Evolutionary conservation across 1,140 invertebrate species (phyloP).

Genomic region (Drosophila ohnishii): DNA sequence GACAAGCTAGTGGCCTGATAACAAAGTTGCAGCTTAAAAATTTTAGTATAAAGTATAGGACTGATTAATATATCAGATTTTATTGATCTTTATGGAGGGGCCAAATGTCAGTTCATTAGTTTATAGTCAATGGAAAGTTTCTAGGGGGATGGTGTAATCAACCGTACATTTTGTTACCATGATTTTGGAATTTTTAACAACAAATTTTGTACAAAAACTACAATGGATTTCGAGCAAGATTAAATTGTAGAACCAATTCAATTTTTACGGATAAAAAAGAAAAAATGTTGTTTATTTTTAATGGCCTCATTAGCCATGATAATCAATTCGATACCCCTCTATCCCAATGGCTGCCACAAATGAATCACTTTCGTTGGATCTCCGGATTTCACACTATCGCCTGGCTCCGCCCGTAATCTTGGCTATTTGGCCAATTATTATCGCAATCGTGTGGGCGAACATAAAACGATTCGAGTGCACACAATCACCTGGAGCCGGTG

Average conservation of each 20-base stretch:
- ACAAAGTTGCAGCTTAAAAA: background rate
- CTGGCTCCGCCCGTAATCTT: constrained; percentile 18
- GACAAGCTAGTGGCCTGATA: constrained; percentile 10
- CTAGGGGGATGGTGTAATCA: too few relatives aligned
- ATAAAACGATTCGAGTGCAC: constrained; percentile 51
- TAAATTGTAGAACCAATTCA: too few relatives aligned
- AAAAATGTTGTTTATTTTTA: too few relatives aligned
- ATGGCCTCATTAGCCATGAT: background rate
- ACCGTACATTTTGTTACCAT: too few relatives aligned
- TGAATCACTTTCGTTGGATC: constrained; percentile 10
- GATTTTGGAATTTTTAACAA: background rate
- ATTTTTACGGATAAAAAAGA: too few relatives aligned
- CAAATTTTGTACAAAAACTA: background rate
- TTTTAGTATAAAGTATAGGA: background rate
- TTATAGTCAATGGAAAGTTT: constrained; percentile 22
- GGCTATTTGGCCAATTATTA: constrained; percentile 28
- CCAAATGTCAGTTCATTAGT: constrained; percentile 1
- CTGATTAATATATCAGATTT: constrained; percentile 12
- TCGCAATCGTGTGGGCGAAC: constrained; percentile 19
- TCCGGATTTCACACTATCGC: constrained; percentile 12
- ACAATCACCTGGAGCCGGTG: constrained; percentile 23
- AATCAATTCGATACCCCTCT: background rate
- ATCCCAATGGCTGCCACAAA: background rate
- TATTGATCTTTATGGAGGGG: constrained; percentile 2
- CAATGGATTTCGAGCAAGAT: background rate